Percentiles rank a stretch among this genome's conserved stretches.
Conservation (phyloP, 2,113 vertebrate genomes). For the Heloderma charlesbogerti region DNA sequence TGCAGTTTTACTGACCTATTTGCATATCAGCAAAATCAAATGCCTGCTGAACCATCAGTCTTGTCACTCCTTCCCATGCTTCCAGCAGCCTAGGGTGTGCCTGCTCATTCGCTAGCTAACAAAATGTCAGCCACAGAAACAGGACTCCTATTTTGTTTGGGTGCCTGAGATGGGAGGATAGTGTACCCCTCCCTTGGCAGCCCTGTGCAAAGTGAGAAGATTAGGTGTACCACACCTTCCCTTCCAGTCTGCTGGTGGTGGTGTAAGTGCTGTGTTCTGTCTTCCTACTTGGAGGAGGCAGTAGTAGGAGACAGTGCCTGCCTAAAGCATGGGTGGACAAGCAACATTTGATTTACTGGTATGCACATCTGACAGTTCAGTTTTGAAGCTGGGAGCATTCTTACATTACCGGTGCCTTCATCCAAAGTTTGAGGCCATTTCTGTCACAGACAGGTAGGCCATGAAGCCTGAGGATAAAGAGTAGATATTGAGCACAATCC, state of each 20-base stretch:
- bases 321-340: neutral
- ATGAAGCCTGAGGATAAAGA: neutral
- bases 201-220: neutral
- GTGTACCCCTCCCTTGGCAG: neutral
- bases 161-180: neutral
- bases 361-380: neutral
- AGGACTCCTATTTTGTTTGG: neutral
- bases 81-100: neutral
- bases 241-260: neutral
- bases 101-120: neutral
- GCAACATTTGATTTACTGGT: neutral
- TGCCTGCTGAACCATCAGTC: too few species aligned
- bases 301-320: neutral
- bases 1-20: neutral
- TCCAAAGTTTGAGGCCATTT: slow-evolving; percentile 11
- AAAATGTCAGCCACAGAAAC: neutral
- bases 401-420: neutral
- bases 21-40: neutral
- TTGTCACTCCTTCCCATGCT: neutral
- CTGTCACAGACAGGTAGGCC: slow-evolving; percentile 2
- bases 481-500: neutral
- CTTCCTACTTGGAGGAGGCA: neutral
- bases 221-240: neutral
- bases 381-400: slow-evolving; percentile 13
- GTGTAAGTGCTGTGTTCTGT: neutral